Evolutionary conservation across 2,888 invertebrate species (phyloP).

Genomic region (Phortica magna): DNA sequence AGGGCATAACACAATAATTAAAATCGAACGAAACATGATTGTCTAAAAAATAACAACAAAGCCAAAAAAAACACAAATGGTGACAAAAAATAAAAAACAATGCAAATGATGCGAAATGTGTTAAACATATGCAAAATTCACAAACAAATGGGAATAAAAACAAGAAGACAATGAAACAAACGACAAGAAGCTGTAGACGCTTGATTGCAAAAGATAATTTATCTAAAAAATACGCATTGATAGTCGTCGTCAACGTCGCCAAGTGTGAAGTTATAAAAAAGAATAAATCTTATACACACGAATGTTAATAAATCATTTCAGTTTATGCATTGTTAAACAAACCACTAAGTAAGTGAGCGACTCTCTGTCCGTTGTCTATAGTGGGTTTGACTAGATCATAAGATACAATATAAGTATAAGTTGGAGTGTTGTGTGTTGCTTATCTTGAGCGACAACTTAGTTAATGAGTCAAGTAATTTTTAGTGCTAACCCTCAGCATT

Average conservation of each 20-base stretch:
- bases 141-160: background rate
- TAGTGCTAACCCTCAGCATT: background rate
- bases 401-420: background rate
- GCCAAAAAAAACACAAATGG: background rate
- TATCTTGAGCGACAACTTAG: background rate
- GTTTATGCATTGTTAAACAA: constrained; percentile 45
- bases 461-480: background rate
- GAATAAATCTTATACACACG: background rate
- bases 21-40: background rate
- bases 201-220: constrained; percentile 53
- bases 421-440: background rate
- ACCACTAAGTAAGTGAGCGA: background rate
- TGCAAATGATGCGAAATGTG: constrained; percentile 23
- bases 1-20: constrained; percentile 3
- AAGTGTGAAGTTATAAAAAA: constrained; percentile 25
- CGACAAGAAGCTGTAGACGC: background rate
- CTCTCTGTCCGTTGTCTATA: background rate
- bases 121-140: constrained; percentile 28
- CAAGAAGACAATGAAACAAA: background rate
- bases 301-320: constrained; percentile 29
- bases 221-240: constrained; percentile 44
- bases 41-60: background rate
- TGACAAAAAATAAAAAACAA: too few species aligned
- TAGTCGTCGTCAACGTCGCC: background rate
- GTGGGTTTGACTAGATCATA: background rate